Evolutionary conservation across 2,888 invertebrate species (phyloP).

Genomic region (Dorcus parallelipipedus): DNA sequence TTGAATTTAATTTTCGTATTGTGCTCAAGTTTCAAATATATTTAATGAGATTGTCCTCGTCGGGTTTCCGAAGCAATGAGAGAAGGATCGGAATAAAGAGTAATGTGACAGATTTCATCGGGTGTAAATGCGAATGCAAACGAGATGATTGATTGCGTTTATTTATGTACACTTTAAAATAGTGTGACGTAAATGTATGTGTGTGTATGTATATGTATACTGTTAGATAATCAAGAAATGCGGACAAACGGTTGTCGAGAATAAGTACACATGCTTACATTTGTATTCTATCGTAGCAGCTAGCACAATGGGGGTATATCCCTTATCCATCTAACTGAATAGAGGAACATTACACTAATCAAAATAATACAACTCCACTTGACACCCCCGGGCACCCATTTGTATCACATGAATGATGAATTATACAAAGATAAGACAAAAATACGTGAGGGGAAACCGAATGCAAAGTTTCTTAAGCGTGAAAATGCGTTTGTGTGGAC

Average conservation of each 20-base stretch:
- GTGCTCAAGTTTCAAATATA: too few species aligned
- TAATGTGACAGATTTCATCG: too few species aligned
- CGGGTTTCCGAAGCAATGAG: too few species aligned
- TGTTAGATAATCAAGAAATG: neutral
- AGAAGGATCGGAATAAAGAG: too few species aligned
- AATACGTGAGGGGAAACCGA: conserved; percentile 42
- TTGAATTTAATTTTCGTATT: too few species aligned
- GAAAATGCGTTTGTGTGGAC: conserved; percentile 4
- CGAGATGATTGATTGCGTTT: neutral
- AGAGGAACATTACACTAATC: conserved; percentile 43
- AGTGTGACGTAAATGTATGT: neutral
- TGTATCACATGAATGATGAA: conserved; percentile 44
- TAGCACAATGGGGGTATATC: conserved; percentile 38
- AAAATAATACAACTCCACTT: conserved; percentile 42
- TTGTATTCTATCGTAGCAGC: conserved; percentile 38
- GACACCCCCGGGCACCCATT: conserved; percentile 38
- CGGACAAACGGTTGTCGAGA: neutral
- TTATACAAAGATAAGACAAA: conserved; percentile 43
- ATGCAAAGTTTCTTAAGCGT: conserved; percentile 18
- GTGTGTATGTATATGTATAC: too few species aligned
- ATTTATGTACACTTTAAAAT: neutral
- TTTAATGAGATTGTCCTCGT: too few species aligned
- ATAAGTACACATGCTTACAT: conserved; percentile 28
- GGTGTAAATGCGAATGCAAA: neutral
- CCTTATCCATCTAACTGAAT: conserved; percentile 40